Evolutionary conservation across 2,797 vertebrate genomes (phyloP), one percentile per base, ranked within the genome.

Genomic region (Melanotaenia pygmaea): DNA sequence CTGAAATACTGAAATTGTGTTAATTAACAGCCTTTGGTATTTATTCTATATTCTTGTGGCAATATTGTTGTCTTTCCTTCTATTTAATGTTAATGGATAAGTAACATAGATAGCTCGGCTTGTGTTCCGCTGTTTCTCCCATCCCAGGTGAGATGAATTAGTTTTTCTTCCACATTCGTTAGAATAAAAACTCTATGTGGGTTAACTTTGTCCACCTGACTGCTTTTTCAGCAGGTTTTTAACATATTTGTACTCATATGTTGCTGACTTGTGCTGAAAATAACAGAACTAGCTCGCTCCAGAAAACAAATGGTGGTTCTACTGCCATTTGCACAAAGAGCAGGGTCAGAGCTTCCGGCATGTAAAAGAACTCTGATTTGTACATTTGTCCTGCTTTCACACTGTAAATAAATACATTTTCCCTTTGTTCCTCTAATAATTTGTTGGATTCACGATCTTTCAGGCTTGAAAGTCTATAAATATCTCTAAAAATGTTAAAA

Each of bases 171-270:
- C 53, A 64, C 80, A 67, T 79, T 84, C 79, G 54, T 86, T 86
- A 70, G 64, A 70, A 28, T 75, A 64, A 71, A 81, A 77, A 22
- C 64, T 82, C 70, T 69, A 86, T 81, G 68, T 78, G 83, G 82
- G 85, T 86, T 85, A 77, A 71, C 30, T 71, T 58, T 71, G 40
- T 20, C 63, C 59, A 72, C 70, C 76, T 77, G 70, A 81, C 69
- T 88, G 83, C 83, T 59, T 68, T 82, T 86, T 90, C 87, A 90
- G 89, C 88, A 85, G 20, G 79, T 58, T 47, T 62, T 65, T 30
- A 70, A 62, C 76, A 67, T 61, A 62, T 84, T 83, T 88, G 59
- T 87, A 73, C 86, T 77, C 69, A 65, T 72, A 74, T 83, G 78
- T 74, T 73, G 84, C 81, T 89, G 86, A 89, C 77, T 76, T 57